Evolutionary conservation across 2,888 invertebrate species (phyloP).

Genomic region (Rambutsinella grinnellia): DNA sequence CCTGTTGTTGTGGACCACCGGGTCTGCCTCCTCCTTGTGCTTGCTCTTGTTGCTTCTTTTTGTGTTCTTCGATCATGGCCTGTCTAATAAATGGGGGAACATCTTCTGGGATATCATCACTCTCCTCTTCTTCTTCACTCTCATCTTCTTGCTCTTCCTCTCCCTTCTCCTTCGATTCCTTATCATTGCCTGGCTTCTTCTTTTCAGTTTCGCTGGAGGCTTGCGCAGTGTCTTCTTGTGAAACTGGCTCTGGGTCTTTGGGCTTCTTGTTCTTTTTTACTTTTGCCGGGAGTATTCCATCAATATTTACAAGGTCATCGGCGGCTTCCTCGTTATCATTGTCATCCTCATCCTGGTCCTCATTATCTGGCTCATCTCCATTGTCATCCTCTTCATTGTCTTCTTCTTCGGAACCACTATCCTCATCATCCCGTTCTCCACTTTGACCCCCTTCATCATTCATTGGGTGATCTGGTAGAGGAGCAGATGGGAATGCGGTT

Average conservation of each 20-base stretch:
- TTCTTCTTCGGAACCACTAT: slow-evolving; percentile 16
- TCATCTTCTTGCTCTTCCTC: slow-evolving; percentile 5
- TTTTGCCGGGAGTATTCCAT: not conserved
- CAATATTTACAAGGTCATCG: not conserved
- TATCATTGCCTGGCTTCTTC: not conserved
- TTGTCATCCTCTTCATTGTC: not conserved
- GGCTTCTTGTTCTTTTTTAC: not conserved
- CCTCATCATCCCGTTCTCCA: slow-evolving; percentile 11
- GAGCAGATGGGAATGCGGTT: slow-evolving; percentile 28
- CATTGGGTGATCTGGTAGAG: slow-evolving; percentile 9
- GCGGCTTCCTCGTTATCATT: not conserved
- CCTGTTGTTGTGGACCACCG: not conserved
- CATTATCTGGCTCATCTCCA: not conserved
- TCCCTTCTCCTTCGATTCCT: slow-evolving; percentile 15
- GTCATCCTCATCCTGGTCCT: slow-evolving; percentile 1
- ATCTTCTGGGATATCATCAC: slow-evolving; percentile 27
- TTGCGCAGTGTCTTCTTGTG: not conserved
- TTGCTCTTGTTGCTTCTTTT: slow-evolving; percentile 23
- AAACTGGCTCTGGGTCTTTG: not conserved
- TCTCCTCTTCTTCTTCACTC: slow-evolving; percentile 7
- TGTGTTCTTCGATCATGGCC: slow-evolving; percentile 37
- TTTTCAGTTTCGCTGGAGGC: not conserved
- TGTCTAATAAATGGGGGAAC: slow-evolving; percentile 35
- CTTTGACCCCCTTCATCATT: not conserved
- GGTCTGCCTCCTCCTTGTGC: not conserved